A percentile compares a stretch with the other conserved stretches of the same genome.
Evolutionary conservation across 2,113 vertebrate species (phyloP).

Genomic region (Poecile atricapillus): DNA sequence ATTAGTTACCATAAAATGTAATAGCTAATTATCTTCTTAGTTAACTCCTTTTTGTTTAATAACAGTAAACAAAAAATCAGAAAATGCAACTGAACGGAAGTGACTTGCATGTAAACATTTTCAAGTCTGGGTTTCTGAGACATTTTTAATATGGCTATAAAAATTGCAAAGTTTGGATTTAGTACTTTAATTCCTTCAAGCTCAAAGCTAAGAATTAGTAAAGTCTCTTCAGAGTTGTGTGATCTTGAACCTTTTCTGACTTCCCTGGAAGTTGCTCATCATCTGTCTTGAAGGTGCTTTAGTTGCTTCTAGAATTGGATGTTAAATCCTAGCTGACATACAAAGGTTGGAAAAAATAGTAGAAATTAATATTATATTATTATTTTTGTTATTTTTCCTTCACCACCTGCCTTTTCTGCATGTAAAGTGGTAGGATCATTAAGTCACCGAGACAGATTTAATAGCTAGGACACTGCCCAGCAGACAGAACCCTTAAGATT

Average conservation of each 20-base stretch:
- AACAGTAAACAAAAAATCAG: not conserved
- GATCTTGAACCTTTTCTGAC: not conserved
- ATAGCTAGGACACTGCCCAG: not conserved
- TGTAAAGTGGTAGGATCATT: not conserved
- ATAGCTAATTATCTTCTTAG: not conserved
- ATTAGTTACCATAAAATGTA: not conserved
- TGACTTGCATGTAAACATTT: not conserved
- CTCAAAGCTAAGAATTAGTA: not conserved
- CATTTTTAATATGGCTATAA: not conserved
- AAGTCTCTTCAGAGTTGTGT: not conserved
- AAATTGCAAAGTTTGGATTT: not conserved
- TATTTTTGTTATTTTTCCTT: not conserved
- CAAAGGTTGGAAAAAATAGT: not conserved
- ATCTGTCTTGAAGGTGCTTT: not conserved
- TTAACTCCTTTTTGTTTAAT: not conserved
- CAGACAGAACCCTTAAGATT: not conserved
- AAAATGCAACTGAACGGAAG: not conserved
- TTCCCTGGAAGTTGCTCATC: not conserved
- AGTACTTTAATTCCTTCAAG: not conserved
- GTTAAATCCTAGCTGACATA: not conserved
- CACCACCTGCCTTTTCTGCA: not conserved
- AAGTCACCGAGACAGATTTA: not conserved
- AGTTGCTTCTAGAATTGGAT: not conserved
- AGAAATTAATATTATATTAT: not conserved
- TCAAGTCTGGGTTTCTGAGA: not conserved